Evolutionary conservation across 2,797 vertebrate species (phyloP).

Genomic region (Sebastes matsubarae): DNA sequence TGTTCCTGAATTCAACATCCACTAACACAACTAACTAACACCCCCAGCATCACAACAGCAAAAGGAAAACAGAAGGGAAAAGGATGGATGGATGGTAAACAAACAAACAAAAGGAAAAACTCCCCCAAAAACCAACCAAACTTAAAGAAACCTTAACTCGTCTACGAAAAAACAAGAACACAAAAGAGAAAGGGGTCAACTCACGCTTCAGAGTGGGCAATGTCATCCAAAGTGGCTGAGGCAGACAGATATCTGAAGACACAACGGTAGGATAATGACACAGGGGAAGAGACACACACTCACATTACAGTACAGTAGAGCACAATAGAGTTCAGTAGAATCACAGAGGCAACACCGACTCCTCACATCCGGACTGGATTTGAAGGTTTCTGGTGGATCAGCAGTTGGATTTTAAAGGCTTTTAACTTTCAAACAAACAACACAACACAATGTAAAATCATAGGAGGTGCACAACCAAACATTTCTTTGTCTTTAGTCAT

Average conservation of each 20-base stretch:
- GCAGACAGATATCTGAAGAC: conserved; percentile 93
- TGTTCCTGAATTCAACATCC: neutral
- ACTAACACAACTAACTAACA: neutral
- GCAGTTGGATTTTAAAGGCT: neutral
- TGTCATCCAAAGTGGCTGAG: conserved; percentile 91
- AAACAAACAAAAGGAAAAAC: neutral
- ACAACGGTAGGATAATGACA: conserved; percentile 83
- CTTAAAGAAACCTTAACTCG: conserved; percentile 14
- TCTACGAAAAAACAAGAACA: conserved; percentile 38
- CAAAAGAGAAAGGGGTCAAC: conserved; percentile 74
- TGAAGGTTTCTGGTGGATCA: neutral
- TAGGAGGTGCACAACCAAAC: neutral
- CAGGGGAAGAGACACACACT: conserved; percentile 55
- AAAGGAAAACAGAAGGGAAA: neutral
- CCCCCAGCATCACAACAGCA: conserved; percentile 1
- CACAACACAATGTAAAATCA: neutral
- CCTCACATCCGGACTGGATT: too few relatives aligned
- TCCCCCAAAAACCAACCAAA: conserved; percentile 16
- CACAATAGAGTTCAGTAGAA: neutral
- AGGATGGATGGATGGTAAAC: neutral
- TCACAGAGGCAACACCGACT: neutral
- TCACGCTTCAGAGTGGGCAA: conserved; percentile 91
- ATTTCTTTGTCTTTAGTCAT: neutral
- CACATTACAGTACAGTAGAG: conserved; percentile 39
- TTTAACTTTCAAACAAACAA: neutral